These are phyloP conservation scores for Tanytarsus gracilentus DNA, from an alignment of 2,888 invertebrate genomes.

Conservation along the genomic window DNA sequence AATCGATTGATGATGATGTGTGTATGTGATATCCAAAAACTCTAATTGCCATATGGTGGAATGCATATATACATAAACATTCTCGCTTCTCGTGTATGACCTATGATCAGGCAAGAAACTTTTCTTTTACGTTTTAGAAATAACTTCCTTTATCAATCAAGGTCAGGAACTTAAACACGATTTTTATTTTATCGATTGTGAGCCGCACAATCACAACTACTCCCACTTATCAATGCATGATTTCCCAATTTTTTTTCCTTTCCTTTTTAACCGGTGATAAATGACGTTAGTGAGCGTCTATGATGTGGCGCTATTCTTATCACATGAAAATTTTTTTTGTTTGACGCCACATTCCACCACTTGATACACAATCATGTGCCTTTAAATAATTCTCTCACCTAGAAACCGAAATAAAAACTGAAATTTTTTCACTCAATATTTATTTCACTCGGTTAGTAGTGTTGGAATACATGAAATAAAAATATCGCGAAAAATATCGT, in stretches of 20 bases:
- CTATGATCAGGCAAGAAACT: too few species aligned
- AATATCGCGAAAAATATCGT: too few species aligned
- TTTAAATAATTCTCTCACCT: not conserved
- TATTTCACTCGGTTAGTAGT: not conserved
- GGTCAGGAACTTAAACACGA: not conserved
- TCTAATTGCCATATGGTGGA: too few species aligned
- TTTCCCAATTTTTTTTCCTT: not conserved
- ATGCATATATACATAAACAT: too few species aligned
- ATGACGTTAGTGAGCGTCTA: not conserved
- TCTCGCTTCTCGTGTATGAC: too few species aligned
- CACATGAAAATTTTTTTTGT: not conserved
- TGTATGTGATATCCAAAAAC: too few species aligned
- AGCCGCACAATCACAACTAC: too few species aligned
- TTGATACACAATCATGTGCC: slow-evolving; percentile 9
- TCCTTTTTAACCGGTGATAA: not conserved
- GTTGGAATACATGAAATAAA: too few species aligned
- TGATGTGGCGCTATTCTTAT: slow-evolving; percentile 11
- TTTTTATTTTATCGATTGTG: not conserved
- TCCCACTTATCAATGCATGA: too few species aligned
- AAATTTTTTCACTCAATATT: not conserved
- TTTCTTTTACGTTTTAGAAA: too few species aligned
- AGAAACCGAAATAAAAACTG: not conserved
- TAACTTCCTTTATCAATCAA: not conserved
- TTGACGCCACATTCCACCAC: slow-evolving; percentile 6
- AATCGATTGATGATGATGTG: too few species aligned